Percentiles rank a stretch among this genome's conserved stretches.
These are phyloP conservation scores for Ophion slaviceki DNA, from an alignment of 2,888 invertebrate genomes.

Conservation along the genomic window DNA sequence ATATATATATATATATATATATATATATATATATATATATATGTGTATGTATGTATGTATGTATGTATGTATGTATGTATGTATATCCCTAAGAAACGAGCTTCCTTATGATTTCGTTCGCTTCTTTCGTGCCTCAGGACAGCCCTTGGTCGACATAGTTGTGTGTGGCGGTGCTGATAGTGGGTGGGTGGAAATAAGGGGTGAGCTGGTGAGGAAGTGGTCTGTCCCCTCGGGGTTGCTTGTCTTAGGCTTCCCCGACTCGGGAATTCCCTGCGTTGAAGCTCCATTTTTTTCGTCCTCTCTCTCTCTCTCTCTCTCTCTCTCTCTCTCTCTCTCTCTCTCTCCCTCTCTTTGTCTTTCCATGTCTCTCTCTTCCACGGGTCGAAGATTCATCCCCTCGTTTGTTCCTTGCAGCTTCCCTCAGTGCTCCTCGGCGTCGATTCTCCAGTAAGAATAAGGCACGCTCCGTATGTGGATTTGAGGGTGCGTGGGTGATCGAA, in stretches of 20 bases:
- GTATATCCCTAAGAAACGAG: not conserved
- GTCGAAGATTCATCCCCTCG: conserved; percentile 26
- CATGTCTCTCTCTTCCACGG: conserved; percentile 10
- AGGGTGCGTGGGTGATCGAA: conserved; percentile 75
- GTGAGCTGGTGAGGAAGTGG: conserved; percentile 36
- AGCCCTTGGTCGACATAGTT: conserved; percentile 65
- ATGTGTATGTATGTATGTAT: not conserved
- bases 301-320: conserved; percentile 12
- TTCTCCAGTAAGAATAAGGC: conserved; percentile 12
- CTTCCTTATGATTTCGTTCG: conserved; percentile 23
- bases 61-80: too few species aligned
- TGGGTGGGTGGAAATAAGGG: conserved; percentile 48
- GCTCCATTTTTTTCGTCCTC: conserved; percentile 46
- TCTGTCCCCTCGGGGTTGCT: conserved; percentile 73
- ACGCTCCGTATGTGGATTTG: conserved; percentile 12
- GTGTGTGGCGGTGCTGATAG: not conserved
- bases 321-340: conserved; percentile 32
- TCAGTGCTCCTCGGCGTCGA: conserved; percentile 34
- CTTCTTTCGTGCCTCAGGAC: conserved; percentile 71
- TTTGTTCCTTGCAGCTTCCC: conserved; percentile 19
- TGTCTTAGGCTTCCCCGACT: conserved; percentile 75
- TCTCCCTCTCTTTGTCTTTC: not conserved
- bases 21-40: too few species aligned
- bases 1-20: too few species aligned
- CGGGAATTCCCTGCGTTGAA: conserved; percentile 73